Conservation (phyloP, 2,888 invertebrate species). For the Drosophila austrosaltans region DNA sequence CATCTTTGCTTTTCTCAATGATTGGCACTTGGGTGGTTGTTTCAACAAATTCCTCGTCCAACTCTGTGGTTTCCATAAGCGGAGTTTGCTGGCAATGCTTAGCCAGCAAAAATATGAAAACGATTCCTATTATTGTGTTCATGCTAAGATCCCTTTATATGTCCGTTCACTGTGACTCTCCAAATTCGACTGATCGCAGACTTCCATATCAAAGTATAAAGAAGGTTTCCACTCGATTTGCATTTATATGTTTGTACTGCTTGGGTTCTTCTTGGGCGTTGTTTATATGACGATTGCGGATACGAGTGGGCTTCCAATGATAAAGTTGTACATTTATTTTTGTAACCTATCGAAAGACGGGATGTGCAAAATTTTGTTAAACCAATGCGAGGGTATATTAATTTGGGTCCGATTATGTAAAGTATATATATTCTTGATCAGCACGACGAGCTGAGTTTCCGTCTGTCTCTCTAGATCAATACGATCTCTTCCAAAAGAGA, state of each 20-base stretch:
- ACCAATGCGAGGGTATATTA: too few species aligned
- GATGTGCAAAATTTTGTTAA: too few species aligned
- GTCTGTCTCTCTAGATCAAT: too few species aligned
- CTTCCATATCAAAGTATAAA: background rate
- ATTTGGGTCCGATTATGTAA: too few species aligned
- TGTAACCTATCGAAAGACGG: too few species aligned
- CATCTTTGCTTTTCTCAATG: background rate
- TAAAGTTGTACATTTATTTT: too few species aligned
- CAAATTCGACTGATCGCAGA: background rate
- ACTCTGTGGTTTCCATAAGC: background rate
- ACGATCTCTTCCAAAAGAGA: too few species aligned
- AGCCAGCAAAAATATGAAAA: background rate
- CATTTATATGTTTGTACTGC: background rate
- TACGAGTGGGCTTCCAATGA: too few species aligned
- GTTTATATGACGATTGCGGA: too few species aligned
- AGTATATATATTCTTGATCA: too few species aligned
- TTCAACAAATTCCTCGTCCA: background rate
- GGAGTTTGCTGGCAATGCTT: slow-evolving; percentile 1
- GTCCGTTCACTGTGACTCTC: background rate
- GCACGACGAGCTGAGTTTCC: too few species aligned
- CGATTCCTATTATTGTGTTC: background rate
- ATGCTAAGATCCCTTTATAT: background rate
- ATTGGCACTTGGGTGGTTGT: background rate
- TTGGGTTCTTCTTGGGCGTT: too few species aligned
- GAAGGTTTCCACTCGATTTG: background rate